phyloP scores from a whole-genome alignment of 2,888 invertebrate species.

The Pollenia labialis region DNA sequence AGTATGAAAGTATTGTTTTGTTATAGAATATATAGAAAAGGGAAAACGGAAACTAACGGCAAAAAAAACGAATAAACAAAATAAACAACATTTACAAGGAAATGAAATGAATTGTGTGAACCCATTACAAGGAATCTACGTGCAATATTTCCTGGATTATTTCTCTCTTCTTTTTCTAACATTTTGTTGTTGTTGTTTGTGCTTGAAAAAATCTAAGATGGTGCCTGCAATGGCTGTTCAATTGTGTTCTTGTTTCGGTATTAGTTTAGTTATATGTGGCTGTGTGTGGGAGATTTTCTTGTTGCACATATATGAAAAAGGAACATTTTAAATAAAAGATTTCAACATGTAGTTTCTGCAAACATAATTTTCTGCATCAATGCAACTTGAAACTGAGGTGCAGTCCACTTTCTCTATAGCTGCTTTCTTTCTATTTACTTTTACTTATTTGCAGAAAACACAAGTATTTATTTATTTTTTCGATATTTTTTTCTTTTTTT shows the following conservation, averaged over 20 bases:
- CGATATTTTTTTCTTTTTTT: background rate
- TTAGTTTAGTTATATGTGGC: too few relatives aligned
- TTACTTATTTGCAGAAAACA: constrained; percentile 18
- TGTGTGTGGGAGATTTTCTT: background rate
- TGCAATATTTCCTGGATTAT: constrained; percentile 55
- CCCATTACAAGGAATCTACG: constrained; percentile 57
- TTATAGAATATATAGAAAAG: constrained; percentile 2
- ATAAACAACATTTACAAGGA: constrained; percentile 49
- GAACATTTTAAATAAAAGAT: constrained; percentile 9
- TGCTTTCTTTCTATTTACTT: constrained; percentile 54
- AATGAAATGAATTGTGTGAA: constrained; percentile 66
- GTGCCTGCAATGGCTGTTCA: background rate
- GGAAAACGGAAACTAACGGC: background rate
- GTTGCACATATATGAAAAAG: constrained; percentile 1
- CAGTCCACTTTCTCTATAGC: constrained; percentile 1
- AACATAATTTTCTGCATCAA: constrained; percentile 63
- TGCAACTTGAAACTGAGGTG: constrained; percentile 46
- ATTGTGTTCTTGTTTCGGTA: background rate
- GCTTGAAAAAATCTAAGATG: background rate
- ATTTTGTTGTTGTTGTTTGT: background rate
- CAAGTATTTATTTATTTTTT: background rate
- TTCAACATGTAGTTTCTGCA: constrained; percentile 46
- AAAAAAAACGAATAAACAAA: background rate
- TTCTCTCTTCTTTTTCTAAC: background rate
- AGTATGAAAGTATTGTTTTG: background rate